These are phyloP conservation scores for Diachrysia chrysitis DNA, from an alignment of 2,888 invertebrate genomes.

Conservation along the genomic window DNA sequence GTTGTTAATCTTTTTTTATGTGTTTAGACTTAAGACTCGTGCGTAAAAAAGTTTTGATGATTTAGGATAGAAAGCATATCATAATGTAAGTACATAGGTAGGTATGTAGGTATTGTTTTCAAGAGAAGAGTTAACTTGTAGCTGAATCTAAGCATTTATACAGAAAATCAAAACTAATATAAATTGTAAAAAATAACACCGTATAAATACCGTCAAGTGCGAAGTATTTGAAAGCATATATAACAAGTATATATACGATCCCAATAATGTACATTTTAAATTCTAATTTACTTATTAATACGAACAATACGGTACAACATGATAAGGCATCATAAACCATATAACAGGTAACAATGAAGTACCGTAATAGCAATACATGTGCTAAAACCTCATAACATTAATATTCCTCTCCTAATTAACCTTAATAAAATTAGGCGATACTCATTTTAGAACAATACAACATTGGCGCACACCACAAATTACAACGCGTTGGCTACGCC, in stretches of 20 bases:
- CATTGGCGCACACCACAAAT: conserved; percentile 46
- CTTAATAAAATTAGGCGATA: conserved; percentile 44
- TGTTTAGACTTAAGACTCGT: background rate
- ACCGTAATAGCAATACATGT: background rate
- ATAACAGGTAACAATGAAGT: background rate
- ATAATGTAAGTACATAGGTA: no score
- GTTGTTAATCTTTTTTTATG: conserved; percentile 4
- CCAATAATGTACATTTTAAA: no score
- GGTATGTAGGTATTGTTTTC: no score
- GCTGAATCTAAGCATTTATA: no score
- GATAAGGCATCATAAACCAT: background rate
- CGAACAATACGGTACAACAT: background rate
- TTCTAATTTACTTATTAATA: background rate
- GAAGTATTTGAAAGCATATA: no score
- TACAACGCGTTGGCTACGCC: conserved; percentile 41
- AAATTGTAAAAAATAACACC: no score
- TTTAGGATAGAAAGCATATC: no score
- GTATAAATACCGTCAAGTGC: no score
- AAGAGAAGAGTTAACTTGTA: no score
- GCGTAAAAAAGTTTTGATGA: no score
- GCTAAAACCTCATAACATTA: background rate
- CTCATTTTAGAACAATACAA: conserved; percentile 47
- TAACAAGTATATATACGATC: no score
- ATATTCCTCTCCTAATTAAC: conserved; percentile 26
- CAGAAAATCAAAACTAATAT: no score